phyloP scores from a whole-genome alignment of 64 coral and sea anemone genomes.

The Actinia equina region DNA sequence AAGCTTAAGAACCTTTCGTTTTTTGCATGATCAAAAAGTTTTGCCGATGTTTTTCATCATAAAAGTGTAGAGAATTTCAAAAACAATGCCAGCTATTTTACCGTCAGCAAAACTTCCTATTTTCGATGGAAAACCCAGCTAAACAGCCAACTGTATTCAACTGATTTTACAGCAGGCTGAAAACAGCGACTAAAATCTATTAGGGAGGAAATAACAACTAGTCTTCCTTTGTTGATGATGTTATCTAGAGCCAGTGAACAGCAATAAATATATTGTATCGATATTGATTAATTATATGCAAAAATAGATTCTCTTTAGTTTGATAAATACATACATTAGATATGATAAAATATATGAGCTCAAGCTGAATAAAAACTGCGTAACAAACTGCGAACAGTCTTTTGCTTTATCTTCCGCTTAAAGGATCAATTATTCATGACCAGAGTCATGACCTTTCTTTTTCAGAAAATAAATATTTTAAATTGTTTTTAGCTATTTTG shows the following conservation, averaged over 20 bases:
- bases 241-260: constrained; percentile 1
- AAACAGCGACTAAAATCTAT: background rate
- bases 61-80: no score
- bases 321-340: constrained; percentile 8
- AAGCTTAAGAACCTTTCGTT: no score
- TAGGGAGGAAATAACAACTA: background rate
- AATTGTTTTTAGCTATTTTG: background rate
- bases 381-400: background rate
- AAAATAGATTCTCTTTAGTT: constrained; percentile 26
- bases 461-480: no score
- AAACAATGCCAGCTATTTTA: background rate
- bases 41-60: no score
- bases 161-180: background rate
- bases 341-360: background rate
- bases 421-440: background rate
- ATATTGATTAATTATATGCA: constrained; percentile 16
- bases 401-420: background rate
- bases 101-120: background rate
- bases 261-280: constrained; percentile 6
- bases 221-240: background rate
- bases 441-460: no score
- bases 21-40: no score
- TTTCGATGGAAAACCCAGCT: background rate
- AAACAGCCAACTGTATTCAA: background rate
- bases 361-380: background rate